These are phyloP conservation scores for Entomobrya multifasciata DNA, from an alignment of 2,888 invertebrate genomes.

Conservation along the genomic window DNA sequence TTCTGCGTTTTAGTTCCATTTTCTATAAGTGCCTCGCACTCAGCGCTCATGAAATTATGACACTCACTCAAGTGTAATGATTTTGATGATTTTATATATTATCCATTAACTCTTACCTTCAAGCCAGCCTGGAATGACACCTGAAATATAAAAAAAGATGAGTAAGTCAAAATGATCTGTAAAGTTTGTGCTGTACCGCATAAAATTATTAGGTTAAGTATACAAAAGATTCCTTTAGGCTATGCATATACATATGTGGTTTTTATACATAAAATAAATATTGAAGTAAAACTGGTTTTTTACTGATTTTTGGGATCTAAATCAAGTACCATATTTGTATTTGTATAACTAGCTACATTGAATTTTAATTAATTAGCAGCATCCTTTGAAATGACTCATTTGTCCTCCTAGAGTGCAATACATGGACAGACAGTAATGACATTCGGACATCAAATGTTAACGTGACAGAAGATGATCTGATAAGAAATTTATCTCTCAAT, in stretches of 20 bases:
- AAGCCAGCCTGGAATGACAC: conserved; percentile 82
- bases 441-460: not conserved
- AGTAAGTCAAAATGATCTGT: not conserved
- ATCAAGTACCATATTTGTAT: not conserved
- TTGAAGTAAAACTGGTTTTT: not conserved
- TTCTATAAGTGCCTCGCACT: too few relatives aligned
- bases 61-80: too few relatives aligned
- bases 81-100: too few relatives aligned
- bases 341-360: conserved; percentile 2
- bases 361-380: conserved; percentile 10
- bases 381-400: not conserved
- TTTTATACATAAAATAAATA: too few relatives aligned
- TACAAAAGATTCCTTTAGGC: too few relatives aligned
- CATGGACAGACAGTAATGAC: not conserved
- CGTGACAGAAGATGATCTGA: conserved; percentile 15
- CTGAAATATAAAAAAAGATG: conserved; percentile 77
- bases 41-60: too few relatives aligned
- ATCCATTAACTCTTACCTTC: conserved; percentile 80
- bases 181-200: too few relatives aligned
- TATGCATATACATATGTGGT: too few relatives aligned
- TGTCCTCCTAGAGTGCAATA: not conserved
- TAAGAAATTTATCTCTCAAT: conserved; percentile 7
- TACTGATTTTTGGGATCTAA: not conserved
- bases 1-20: too few relatives aligned
- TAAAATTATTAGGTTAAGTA: too few relatives aligned